Evolutionary conservation across 2,113 vertebrate genomes (phyloP).

Genomic region (Scalopus aquaticus): DNA sequence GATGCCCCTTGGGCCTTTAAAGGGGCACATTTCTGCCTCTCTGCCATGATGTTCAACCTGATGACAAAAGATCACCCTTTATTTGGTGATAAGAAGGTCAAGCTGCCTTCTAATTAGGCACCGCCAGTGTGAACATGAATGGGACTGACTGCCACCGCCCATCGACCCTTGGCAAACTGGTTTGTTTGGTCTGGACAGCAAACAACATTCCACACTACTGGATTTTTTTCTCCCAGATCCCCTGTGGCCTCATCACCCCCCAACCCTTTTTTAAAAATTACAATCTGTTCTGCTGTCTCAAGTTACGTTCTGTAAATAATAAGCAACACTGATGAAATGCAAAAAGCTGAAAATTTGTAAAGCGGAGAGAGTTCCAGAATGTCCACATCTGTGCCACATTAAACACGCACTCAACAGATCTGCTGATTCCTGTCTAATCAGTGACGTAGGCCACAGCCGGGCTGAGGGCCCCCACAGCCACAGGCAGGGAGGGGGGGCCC

Average conservation of each 20-base stretch:
- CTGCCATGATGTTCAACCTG: not conserved
- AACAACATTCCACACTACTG: constrained; percentile 84
- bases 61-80: constrained; percentile 60
- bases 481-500: constrained; percentile 66
- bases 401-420: constrained; percentile 83
- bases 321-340: constrained; percentile 86
- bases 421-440: constrained; percentile 85
- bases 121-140: constrained; percentile 65
- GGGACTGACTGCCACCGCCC: constrained; percentile 70
- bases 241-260: constrained; percentile 52
- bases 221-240: constrained; percentile 77
- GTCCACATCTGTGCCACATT: constrained; percentile 88
- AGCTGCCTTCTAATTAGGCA: constrained; percentile 73
- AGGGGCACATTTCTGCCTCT: constrained; percentile 8
- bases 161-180: constrained; percentile 82
- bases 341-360: constrained; percentile 85
- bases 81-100: constrained; percentile 50
- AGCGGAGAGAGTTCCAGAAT: constrained; percentile 77
- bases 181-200: constrained; percentile 86
- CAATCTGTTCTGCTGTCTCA: constrained; percentile 85
- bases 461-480: constrained; percentile 69
- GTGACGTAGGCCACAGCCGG: constrained; percentile 76
- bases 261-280: constrained; percentile 73
- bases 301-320: constrained; percentile 88
- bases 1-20: not conserved